Conservation (phyloP, 2,113 vertebrate genomes). For the Epinephelus cyanopodus region DNA sequence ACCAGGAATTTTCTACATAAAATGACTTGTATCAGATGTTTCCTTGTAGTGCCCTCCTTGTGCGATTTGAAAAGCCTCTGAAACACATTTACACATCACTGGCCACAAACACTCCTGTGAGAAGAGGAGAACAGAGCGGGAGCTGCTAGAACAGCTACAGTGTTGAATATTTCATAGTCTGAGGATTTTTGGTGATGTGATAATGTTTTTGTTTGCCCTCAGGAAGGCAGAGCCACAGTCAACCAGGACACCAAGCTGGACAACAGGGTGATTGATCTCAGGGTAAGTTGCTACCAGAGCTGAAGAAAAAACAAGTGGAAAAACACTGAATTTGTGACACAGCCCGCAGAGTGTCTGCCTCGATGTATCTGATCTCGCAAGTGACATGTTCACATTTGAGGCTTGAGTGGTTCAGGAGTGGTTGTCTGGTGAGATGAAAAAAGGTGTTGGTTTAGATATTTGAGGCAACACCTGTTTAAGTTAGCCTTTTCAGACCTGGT, state of each 20-base stretch:
- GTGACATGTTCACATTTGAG: constrained; percentile 3
- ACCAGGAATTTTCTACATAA: background rate
- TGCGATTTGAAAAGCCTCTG: constrained; percentile 7
- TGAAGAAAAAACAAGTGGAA: background rate
- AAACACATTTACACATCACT: constrained; percentile 12
- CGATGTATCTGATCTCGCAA: background rate
- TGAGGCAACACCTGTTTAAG: background rate
- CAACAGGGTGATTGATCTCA: constrained; percentile 98
- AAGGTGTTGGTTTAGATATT: background rate
- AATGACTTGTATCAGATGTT: background rate
- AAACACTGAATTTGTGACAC: background rate
- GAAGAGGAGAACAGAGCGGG: background rate
- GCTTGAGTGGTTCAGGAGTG: background rate
- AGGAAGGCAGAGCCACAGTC: constrained; percentile 99
- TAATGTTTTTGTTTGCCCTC: constrained; percentile 37
- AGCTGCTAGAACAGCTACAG: background rate
- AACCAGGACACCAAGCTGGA: constrained; percentile 99
- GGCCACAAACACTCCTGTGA: background rate
- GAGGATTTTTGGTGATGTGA: constrained; percentile 26
- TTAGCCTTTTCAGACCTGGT: background rate
- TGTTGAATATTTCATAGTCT: constrained; percentile 43
- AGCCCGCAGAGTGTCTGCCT: constrained; percentile 1
- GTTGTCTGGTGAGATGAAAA: background rate
- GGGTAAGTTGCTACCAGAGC: constrained; percentile 85
- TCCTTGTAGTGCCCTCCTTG: background rate